phyloP scores from a whole-genome alignment of 2,888 invertebrate species.

The Zeuzera pyrina region DNA sequence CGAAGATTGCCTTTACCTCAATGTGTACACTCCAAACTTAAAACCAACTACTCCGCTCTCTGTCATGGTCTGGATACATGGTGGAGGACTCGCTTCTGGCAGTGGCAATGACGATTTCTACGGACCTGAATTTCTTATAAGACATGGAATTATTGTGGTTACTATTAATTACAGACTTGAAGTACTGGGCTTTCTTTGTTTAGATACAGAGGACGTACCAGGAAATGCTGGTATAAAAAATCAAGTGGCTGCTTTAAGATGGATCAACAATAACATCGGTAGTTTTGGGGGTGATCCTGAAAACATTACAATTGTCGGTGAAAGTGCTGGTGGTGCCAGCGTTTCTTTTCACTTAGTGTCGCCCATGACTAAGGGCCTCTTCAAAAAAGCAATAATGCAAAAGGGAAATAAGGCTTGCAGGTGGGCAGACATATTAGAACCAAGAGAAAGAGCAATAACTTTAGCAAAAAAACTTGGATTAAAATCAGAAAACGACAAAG shows the following conservation, averaged over 20 bases:
- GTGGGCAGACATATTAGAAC: slow-evolving; percentile 57
- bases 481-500: slow-evolving; percentile 6
- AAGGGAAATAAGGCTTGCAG: slow-evolving; percentile 74
- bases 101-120: slow-evolving; percentile 25
- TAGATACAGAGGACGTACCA: slow-evolving; percentile 29
- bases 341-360: slow-evolving; percentile 33
- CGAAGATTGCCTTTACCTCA: slow-evolving; percentile 43
- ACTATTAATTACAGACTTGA: slow-evolving; percentile 33
- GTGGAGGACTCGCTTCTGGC: slow-evolving; percentile 25
- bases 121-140: slow-evolving; percentile 30
- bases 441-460: slow-evolving; percentile 37
- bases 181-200: slow-evolving; percentile 29
- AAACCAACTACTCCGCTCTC: slow-evolving; percentile 22
- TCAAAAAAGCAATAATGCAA: slow-evolving; percentile 66
- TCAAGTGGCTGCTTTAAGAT: slow-evolving; percentile 32
- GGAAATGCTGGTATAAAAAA: slow-evolving; percentile 39
- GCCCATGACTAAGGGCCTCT: slow-evolving; percentile 41
- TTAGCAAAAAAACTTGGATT: slow-evolving; percentile 8
- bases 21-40: slow-evolving; percentile 33
- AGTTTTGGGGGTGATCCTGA: slow-evolving; percentile 36
- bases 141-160: slow-evolving; percentile 26
- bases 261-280: slow-evolving; percentile 33
- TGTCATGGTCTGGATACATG: slow-evolving; percentile 38
- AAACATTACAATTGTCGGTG: slow-evolving; percentile 37
- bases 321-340: slow-evolving; percentile 35